These are phyloP conservation scores for Ornithoptera priamus DNA, from an alignment of 2,888 invertebrate species.

Conservation along the genomic window DNA sequence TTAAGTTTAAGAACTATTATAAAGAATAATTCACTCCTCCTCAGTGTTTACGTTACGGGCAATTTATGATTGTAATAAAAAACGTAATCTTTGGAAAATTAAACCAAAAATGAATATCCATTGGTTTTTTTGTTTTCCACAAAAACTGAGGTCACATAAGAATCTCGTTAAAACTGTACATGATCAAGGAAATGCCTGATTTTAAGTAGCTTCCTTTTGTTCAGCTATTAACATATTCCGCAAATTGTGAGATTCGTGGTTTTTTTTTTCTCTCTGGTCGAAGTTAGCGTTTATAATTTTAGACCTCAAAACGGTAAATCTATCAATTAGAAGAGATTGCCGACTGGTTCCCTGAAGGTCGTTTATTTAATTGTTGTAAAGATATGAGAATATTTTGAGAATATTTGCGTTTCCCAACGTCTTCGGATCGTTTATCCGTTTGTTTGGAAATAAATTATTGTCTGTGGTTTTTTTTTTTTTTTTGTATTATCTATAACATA, in stretches of 20 bases:
- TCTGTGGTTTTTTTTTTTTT: too few relatives aligned
- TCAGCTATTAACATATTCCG: conserved; percentile 2
- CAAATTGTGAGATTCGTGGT: not conserved
- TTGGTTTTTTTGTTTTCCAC: not conserved
- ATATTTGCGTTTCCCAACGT: not conserved
- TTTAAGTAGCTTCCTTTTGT: not conserved
- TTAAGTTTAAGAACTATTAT: too few relatives aligned
- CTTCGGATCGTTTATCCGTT: not conserved
- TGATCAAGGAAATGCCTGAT: conserved; percentile 5
- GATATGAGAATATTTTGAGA: not conserved
- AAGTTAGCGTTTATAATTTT: not conserved
- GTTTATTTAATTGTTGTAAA: conserved; percentile 4
- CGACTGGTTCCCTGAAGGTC: conserved; percentile 10
- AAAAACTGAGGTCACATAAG: not conserved
- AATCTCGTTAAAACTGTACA: conserved; percentile 3
- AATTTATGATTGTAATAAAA: too few relatives aligned
- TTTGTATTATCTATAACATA: too few relatives aligned
- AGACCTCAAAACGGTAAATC: not conserved
- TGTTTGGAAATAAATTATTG: not conserved
- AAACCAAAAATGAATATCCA: not conserved
- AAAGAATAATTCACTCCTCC: too few relatives aligned
- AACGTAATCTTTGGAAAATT: not conserved
- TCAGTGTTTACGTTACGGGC: too few relatives aligned
- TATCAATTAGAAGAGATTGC: conserved; percentile 5
- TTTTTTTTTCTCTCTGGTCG: not conserved